Evolutionary conservation across 1,140 invertebrate genomes (phyloP).

Genomic region (Lepidurus arcticus): DNA sequence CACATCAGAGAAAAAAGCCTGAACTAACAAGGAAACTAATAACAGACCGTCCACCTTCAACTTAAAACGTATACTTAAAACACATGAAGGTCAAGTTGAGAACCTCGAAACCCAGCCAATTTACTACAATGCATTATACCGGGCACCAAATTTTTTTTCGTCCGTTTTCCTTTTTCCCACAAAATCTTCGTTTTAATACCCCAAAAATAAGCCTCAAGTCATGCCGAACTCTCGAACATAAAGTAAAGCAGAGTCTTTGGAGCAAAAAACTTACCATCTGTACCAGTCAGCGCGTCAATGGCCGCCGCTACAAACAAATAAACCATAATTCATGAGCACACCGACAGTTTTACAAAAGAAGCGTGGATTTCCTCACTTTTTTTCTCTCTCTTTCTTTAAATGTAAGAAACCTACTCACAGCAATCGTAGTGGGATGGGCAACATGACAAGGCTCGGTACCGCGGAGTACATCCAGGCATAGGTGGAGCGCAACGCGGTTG

Average conservation of each 20-base stretch:
- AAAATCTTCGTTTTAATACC: background rate
- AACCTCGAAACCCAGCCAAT: background rate
- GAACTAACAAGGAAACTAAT: background rate
- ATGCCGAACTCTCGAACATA: background rate
- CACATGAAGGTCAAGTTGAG: background rate
- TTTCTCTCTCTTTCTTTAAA: background rate
- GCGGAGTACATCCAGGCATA: constrained; percentile 62
- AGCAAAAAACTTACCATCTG: background rate
- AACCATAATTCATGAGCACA: background rate
- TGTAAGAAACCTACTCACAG: constrained; percentile 43
- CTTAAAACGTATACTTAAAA: background rate
- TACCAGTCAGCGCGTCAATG: constrained; percentile 20
- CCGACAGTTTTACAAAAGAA: background rate
- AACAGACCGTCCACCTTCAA: background rate
- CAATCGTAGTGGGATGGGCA: constrained; percentile 80
- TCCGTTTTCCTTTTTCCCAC: background rate
- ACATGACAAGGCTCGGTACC: constrained; percentile 65
- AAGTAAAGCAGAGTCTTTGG: background rate
- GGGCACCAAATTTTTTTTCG: background rate
- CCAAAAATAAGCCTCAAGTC: background rate
- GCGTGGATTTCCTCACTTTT: background rate
- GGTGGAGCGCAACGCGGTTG: constrained; percentile 72
- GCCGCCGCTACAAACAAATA: constrained; percentile 24
- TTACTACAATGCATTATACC: background rate
- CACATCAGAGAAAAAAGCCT: background rate